A percentile compares a stretch with the other conserved stretches of the same genome.
These are phyloP conservation scores for Sinohyriopsis cumingii DNA, from an alignment of 2,888 invertebrate genomes.

Conservation along the genomic window DNA sequence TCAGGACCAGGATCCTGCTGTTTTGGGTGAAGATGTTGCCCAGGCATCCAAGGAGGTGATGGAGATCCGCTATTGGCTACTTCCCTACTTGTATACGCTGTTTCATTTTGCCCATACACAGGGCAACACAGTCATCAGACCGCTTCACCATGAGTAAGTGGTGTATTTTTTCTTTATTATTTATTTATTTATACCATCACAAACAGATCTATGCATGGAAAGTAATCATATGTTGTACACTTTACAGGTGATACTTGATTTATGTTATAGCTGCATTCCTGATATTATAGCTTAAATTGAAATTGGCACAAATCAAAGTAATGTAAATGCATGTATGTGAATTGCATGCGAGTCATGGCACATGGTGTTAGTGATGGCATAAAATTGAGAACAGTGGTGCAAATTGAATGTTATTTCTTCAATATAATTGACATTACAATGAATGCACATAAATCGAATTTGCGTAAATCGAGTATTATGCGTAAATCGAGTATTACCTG, in stretches of 20 bases:
- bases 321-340: too few species aligned
- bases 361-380: too few species aligned
- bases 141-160: conserved; percentile 84
- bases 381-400: too few species aligned
- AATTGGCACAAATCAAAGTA: too few species aligned
- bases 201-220: not conserved
- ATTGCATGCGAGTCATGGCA: too few species aligned
- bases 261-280: too few species aligned
- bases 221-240: not conserved
- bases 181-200: not conserved
- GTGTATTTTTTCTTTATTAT: not conserved
- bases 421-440: too few species aligned
- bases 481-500: too few species aligned
- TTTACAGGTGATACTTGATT: not conserved
- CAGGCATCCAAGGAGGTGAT: conserved; percentile 54
- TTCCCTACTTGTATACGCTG: conserved; percentile 69
- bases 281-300: too few species aligned
- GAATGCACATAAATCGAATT: too few species aligned
- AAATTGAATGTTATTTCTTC: too few species aligned
- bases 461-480: too few species aligned
- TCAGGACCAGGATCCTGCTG: conserved; percentile 66
- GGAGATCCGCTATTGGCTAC: conserved; percentile 62
- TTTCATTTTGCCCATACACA: conserved; percentile 74
- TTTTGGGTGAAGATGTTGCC: conserved; percentile 55
- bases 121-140: conserved; percentile 85